A percentile compares a stretch with the other conserved stretches of the same genome.
phyloP scores from a whole-genome alignment of 2,888 invertebrate species.

The Sinohyriopsis cumingii region DNA sequence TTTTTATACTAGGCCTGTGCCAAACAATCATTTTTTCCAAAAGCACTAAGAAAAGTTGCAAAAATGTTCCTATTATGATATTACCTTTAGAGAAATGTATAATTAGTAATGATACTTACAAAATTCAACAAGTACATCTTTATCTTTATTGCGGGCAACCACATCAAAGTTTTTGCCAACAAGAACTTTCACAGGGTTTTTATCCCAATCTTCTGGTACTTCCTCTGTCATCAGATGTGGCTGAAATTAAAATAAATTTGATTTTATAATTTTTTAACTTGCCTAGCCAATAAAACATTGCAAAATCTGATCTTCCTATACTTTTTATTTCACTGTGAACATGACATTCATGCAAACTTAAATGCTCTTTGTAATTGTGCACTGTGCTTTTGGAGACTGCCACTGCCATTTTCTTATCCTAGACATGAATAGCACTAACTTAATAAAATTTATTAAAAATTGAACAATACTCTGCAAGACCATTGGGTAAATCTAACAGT shows the following conservation, averaged over 20 bases:
- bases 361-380: too few species aligned
- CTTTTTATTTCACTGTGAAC: too few species aligned
- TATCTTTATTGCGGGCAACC: constrained; percentile 88
- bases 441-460: too few species aligned
- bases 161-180: constrained; percentile 97
- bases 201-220: constrained; percentile 97
- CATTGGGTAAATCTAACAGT: too few species aligned
- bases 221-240: constrained; percentile 95
- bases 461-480: too few species aligned
- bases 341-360: too few species aligned
- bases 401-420: too few species aligned
- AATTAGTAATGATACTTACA: constrained; percentile 73
- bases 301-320: background rate
- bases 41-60: background rate
- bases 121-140: constrained; percentile 98
- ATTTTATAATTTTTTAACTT: background rate
- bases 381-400: too few species aligned
- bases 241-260: constrained; percentile 61
- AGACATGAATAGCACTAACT: too few species aligned
- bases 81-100: background rate
- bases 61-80: background rate
- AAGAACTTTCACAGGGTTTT: constrained; percentile 91
- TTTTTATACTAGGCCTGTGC: too few species aligned
- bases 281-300: background rate
- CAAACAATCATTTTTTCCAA: too few species aligned